Evolutionary conservation across 1,140 invertebrate species (phyloP).

Genomic region (Hyles euphorbiae): DNA sequence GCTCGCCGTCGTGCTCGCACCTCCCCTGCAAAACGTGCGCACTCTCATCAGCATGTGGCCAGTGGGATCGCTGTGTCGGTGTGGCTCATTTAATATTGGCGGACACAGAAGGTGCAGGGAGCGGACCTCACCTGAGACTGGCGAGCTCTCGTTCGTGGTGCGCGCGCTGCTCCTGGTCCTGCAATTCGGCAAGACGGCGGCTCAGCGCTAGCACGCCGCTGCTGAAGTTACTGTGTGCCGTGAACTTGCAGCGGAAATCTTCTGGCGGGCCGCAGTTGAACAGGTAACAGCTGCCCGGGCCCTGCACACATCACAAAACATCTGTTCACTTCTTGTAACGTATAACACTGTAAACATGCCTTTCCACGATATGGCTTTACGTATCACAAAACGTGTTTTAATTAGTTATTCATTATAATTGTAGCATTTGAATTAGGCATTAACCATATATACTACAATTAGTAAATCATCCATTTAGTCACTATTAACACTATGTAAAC

Average conservation of each 20-base stretch:
- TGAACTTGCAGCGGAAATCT: slow-evolving; percentile 95
- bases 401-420: too few species aligned
- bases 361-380: too few species aligned
- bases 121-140: slow-evolving; percentile 78
- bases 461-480: too few species aligned
- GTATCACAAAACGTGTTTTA: too few species aligned
- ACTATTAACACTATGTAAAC: too few species aligned
- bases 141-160: slow-evolving; percentile 90
- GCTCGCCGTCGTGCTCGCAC: slow-evolving; percentile 67
- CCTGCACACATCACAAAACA: slow-evolving; percentile 72
- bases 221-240: slow-evolving; percentile 91
- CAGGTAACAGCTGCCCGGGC: slow-evolving; percentile 91
- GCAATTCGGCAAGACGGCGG: slow-evolving; percentile 79
- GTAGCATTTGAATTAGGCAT: too few species aligned
- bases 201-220: slow-evolving; percentile 86
- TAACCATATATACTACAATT: too few species aligned
- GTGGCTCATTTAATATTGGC: too few species aligned
- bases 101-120: too few species aligned
- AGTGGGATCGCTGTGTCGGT: too few species aligned
- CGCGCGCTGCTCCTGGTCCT: slow-evolving; percentile 82
- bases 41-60: background rate
- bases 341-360: background rate
- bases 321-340: background rate
- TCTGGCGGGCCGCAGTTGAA: slow-evolving; percentile 93
- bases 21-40: slow-evolving; percentile 74